Evolutionary conservation across 2,113 vertebrate genomes (phyloP).

Genomic region (Bubo blakistoni): DNA sequence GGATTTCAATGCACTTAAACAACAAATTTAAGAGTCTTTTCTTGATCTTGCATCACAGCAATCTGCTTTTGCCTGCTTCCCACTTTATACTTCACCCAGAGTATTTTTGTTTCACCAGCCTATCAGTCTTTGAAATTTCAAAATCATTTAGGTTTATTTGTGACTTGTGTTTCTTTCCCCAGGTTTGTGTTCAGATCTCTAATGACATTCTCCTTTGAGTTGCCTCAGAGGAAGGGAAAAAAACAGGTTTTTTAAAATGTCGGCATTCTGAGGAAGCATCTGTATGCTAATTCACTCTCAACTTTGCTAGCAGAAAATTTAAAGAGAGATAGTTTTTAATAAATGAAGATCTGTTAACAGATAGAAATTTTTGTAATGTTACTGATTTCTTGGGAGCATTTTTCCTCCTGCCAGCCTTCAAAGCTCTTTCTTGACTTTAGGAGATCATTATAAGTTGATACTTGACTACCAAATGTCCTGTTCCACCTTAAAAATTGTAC

Average conservation of each 20-base stretch:
- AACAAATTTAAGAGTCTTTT: neutral
- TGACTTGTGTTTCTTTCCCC: neutral
- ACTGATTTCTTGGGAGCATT: neutral
- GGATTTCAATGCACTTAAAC: neutral
- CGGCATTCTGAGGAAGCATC: conserved; percentile 37
- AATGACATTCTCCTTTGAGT: conserved; percentile 25
- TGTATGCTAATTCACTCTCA: conserved; percentile 51
- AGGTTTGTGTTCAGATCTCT: neutral
- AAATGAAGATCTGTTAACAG: neutral
- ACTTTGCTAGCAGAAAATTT: conserved; percentile 38
- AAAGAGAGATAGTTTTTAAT: conserved; percentile 28
- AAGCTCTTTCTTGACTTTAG: neutral
- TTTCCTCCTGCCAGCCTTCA: neutral
- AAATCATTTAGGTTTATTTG: neutral
- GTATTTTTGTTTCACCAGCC: neutral
- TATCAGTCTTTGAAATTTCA: neutral
- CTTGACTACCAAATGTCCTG: neutral
- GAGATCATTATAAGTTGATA: neutral
- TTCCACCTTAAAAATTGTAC: conserved; percentile 53
- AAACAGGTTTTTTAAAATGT: conserved; percentile 10
- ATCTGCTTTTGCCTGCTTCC: neutral
- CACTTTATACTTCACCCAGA: neutral
- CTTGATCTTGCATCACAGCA: neutral
- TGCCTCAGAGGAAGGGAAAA: conserved; percentile 38
- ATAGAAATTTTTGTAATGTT: neutral